A percentile compares a stretch with the other conserved stretches of the same genome.
Evolutionary conservation across 1,140 invertebrate species (phyloP).

Genomic region (Sinonovacula constricta): DNA sequence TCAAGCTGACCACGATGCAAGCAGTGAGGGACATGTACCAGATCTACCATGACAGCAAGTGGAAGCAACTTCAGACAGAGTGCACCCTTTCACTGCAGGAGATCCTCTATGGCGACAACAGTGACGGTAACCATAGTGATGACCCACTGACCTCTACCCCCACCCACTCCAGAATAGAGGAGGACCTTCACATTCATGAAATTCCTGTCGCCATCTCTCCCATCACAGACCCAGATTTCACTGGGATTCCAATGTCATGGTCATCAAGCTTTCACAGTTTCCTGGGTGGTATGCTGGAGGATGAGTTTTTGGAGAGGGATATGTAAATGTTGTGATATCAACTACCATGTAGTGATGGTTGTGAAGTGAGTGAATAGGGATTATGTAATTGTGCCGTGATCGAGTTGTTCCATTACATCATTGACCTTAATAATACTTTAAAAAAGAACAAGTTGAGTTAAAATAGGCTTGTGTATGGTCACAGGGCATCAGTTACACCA

Average conservation of each 20-base stretch:
- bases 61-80: slow-evolving; percentile 34
- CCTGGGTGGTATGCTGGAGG: too few relatives aligned
- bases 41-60: slow-evolving; percentile 8
- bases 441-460: too few relatives aligned
- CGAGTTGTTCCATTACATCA: too few relatives aligned
- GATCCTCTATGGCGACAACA: slow-evolving; percentile 3
- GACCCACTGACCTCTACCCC: neutral
- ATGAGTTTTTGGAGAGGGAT: too few relatives aligned
- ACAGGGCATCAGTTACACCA: too few relatives aligned
- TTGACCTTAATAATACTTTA: too few relatives aligned
- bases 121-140: neutral
- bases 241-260: neutral
- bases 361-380: too few relatives aligned
- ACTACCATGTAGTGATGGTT: too few relatives aligned
- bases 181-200: slow-evolving; percentile 22
- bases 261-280: too few relatives aligned
- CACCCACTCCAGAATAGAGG: neutral
- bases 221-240: slow-evolving; percentile 1
- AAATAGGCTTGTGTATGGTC: too few relatives aligned
- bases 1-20: slow-evolving; percentile 4
- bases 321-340: too few relatives aligned
- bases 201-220: slow-evolving; percentile 22
- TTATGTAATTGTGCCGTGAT: too few relatives aligned
- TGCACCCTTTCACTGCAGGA: slow-evolving; percentile 2
- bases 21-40: slow-evolving; percentile 28